Percentiles rank a stretch among this genome's conserved stretches.
phyloP scores from a whole-genome alignment of 2,888 invertebrate genomes.

The Drosophila merina region DNA sequence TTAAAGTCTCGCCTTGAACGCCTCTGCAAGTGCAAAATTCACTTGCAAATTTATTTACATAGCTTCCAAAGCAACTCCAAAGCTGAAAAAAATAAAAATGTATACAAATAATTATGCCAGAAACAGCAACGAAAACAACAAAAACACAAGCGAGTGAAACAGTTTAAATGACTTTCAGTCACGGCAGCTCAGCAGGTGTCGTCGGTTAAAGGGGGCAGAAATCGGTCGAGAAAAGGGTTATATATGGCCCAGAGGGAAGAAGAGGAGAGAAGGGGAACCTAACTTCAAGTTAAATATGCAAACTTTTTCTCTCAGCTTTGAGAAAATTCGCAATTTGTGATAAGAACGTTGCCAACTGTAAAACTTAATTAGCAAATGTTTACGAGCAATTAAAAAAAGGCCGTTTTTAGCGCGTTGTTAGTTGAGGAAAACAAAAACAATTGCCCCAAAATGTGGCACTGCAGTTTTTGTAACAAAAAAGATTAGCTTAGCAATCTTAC shows the following conservation, averaged over 20 bases:
- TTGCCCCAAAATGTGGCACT: constrained; percentile 31
- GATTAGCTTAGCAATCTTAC: neutral
- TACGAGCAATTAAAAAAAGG: constrained; percentile 54
- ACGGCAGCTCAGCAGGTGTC: constrained; percentile 62
- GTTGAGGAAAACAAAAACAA: constrained; percentile 14
- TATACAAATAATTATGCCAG: constrained; percentile 42
- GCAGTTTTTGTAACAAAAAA: constrained; percentile 7
- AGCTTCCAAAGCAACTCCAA: constrained; percentile 14
- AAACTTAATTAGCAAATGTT: constrained; percentile 69
- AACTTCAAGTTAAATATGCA: constrained; percentile 54
- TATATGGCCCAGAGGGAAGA: neutral
- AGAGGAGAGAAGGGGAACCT: no score
- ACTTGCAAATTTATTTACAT: constrained; percentile 33
- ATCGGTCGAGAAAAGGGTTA: constrained; percentile 9
- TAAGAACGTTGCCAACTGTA: constrained; percentile 60
- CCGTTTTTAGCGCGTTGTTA: constrained; percentile 2
- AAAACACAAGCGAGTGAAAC: constrained; percentile 46
- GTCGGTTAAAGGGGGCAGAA: neutral
- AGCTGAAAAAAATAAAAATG: constrained; percentile 7
- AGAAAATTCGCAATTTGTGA: constrained; percentile 53
- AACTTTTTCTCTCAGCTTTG: constrained; percentile 53
- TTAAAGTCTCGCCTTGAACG: constrained; percentile 32
- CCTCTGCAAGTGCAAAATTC: constrained; percentile 27
- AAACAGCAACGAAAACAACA: constrained; percentile 18
- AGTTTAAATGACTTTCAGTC: constrained; percentile 70